phyloP scores from a whole-genome alignment of 2,797 vertebrate species.

The Carapus acus region DNA sequence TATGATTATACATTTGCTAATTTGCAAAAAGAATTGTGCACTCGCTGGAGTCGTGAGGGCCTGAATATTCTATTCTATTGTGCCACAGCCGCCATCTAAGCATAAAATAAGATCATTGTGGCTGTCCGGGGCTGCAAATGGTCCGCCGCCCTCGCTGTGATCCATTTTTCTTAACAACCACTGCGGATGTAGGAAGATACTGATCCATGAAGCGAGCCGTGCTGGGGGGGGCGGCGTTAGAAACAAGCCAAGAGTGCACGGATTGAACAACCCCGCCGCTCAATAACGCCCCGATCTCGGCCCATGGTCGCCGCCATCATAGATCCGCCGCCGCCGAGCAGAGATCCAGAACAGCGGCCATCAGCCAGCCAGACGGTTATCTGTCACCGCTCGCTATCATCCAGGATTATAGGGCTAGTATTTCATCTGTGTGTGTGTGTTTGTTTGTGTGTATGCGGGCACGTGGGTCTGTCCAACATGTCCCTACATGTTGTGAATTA shows the following conservation, averaged over 20 bases:
- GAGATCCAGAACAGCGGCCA: conserved; percentile 2
- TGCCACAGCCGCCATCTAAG: conserved; percentile 2
- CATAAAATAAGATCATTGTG: conserved; percentile 12
- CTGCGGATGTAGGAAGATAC: background rate
- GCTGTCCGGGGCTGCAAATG: background rate
- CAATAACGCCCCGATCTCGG: background rate
- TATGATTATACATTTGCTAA: background rate
- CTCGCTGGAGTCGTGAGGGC: conserved; percentile 1
- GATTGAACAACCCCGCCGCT: background rate
- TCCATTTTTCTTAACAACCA: conserved; percentile 2
- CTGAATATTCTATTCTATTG: conserved; percentile 4
- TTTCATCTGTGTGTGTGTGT: too few species aligned
- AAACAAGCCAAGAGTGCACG: background rate
- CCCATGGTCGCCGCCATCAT: background rate
- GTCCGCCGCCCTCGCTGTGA: background rate
- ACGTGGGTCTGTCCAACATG: too few species aligned
- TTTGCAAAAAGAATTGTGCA: background rate
- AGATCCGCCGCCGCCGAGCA: background rate
- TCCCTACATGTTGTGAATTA: background rate
- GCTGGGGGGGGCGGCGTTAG: background rate
- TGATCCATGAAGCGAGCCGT: conserved; percentile 8
- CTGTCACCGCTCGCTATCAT: conserved; percentile 3
- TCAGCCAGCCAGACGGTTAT: background rate
- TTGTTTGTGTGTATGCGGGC: too few species aligned
- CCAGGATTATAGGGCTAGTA: conserved; percentile 1